A percentile compares a stretch with the other conserved stretches of the same genome.
These are phyloP conservation scores for Gryllus longicercus DNA, from an alignment of 2,888 invertebrate genomes.

Conservation along the genomic window DNA sequence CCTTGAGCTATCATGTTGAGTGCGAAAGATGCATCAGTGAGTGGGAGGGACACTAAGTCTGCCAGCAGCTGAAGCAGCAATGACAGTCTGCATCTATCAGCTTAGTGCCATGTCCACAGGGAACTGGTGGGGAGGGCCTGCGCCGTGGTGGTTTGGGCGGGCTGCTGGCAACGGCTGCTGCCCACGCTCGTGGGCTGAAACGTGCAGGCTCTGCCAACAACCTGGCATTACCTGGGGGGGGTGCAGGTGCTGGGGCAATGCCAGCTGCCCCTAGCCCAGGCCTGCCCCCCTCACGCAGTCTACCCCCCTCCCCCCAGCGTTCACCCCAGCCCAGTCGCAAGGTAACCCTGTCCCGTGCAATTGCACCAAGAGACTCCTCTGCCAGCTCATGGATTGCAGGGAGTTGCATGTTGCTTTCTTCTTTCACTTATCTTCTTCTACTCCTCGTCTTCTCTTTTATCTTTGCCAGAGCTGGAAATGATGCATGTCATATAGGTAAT, in stretches of 20 bases:
- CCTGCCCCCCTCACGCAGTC: slow-evolving; percentile 41
- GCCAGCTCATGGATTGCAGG: not conserved
- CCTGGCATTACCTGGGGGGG: slow-evolving; percentile 56
- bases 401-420: not conserved
- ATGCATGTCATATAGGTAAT: too few relatives aligned
- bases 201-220: slow-evolving; percentile 69
- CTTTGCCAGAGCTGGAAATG: too few relatives aligned
- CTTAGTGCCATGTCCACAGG: not conserved
- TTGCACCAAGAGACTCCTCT: not conserved
- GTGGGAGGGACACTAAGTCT: too few relatives aligned
- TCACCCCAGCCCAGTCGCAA: slow-evolving; percentile 50
- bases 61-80: too few relatives aligned
- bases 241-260: slow-evolving; percentile 3
- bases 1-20: too few relatives aligned
- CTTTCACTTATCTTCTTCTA: too few relatives aligned
- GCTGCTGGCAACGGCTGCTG: slow-evolving; percentile 46
- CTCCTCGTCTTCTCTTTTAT: too few relatives aligned
- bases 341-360: slow-evolving; percentile 42
- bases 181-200: slow-evolving; percentile 56
- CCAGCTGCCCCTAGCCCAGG: slow-evolving; percentile 26
- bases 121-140: slow-evolving; percentile 30
- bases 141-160: slow-evolving; percentile 45
- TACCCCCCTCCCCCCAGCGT: slow-evolving; percentile 45
- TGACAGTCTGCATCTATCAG: not conserved
- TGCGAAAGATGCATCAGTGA: too few relatives aligned